phyloP scores from a whole-genome alignment of 92 coral and sea anemone genomes.

The Porites lobata region DNA sequence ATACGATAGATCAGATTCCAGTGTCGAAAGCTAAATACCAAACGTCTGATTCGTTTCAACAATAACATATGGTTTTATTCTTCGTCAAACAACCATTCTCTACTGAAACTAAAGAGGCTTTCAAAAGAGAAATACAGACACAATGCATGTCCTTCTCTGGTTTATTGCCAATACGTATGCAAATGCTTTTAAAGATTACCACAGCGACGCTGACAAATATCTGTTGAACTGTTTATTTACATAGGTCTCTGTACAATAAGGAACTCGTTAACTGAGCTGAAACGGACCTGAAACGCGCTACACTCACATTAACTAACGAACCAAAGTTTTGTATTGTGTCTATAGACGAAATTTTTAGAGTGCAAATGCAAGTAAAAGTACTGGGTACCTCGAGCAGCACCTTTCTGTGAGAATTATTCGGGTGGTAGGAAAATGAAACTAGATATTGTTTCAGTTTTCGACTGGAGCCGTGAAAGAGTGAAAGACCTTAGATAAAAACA shows the following conservation, averaged over 20 bases:
- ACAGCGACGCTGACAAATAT: too few species aligned
- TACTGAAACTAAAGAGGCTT: not conserved
- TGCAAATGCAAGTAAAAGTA: not conserved
- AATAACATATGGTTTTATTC: not conserved
- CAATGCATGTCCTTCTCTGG: not conserved
- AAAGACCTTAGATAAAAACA: not conserved
- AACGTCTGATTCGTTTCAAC: not conserved
- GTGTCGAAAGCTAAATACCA: not conserved
- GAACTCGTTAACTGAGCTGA: not conserved
- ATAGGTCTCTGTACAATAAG: not conserved
- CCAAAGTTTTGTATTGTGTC: not conserved
- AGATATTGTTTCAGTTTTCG: not conserved
- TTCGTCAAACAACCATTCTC: not conserved
- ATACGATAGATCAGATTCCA: slow-evolving; percentile 1
- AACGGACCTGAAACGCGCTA: not conserved
- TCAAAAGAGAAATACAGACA: not conserved
- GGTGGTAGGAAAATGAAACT: not conserved
- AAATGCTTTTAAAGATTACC: not conserved
- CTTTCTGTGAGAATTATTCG: not conserved
- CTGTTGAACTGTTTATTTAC: not conserved
- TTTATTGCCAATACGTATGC: not conserved
- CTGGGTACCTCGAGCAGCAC: not conserved
- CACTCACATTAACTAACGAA: not conserved
- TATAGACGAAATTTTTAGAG: not conserved
- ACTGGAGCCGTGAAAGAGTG: not conserved